phyloP scores from a whole-genome alignment of 2,113 vertebrate genomes.

The Larimichthys polyactis region DNA sequence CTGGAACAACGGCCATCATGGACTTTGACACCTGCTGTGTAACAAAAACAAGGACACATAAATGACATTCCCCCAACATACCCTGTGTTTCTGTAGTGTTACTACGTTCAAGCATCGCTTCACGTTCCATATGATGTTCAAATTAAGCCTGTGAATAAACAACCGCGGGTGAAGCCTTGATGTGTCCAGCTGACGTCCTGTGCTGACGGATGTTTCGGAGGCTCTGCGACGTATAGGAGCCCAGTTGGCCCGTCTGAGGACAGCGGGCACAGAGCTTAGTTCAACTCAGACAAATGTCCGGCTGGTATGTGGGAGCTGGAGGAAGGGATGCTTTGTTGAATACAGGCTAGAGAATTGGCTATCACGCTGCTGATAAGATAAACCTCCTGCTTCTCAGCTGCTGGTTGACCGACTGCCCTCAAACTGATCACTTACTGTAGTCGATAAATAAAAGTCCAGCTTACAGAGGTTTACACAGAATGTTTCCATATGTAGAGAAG shows the following conservation, averaged over 20 bases:
- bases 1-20: constrained; percentile 2
- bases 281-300: constrained; percentile 63
- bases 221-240: constrained; percentile 10
- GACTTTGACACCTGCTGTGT: constrained; percentile 43
- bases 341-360: constrained; percentile 53
- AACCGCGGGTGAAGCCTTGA: neutral
- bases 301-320: constrained; percentile 73
- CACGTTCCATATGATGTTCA: neutral
- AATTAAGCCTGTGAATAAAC: constrained; percentile 21
- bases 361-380: constrained; percentile 60
- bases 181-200: constrained; percentile 25
- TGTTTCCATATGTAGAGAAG: neutral
- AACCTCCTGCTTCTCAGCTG: constrained; percentile 68
- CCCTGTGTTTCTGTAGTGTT: neutral
- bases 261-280: constrained; percentile 27
- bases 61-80: neutral
- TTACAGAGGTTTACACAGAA: neutral
- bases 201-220: constrained; percentile 47
- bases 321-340: constrained; percentile 65
- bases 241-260: constrained; percentile 35
- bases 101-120: neutral
- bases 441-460: neutral
- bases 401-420: constrained; percentile 73
- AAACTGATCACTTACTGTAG: neutral
- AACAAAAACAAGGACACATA: constrained; percentile 16